Conservation (phyloP, 2,797 vertebrate species). For the Alauda arvensis region DNA sequence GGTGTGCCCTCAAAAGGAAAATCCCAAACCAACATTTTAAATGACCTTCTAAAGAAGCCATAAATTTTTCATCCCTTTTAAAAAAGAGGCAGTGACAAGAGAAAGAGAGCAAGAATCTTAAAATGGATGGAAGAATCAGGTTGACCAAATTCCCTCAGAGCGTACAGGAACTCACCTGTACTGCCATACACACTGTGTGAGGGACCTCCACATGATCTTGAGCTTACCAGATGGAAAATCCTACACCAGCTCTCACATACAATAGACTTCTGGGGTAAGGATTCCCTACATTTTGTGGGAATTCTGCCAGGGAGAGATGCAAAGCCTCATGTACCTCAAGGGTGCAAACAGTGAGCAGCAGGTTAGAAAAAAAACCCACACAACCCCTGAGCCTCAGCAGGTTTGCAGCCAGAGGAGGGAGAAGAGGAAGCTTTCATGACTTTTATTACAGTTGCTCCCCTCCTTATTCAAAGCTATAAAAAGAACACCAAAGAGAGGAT, state of each 20-base stretch:
- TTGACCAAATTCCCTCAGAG: not conserved
- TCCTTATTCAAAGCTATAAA: not conserved
- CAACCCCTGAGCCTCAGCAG: not conserved
- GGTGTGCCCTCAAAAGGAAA: not conserved
- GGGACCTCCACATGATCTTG: fast-evolving
- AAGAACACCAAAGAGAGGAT: not conserved
- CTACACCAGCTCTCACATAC: not conserved
- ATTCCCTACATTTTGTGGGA: not conserved
- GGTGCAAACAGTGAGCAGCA: not conserved
- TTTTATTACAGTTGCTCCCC: not conserved
- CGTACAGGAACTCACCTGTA: not conserved
- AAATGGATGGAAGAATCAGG: not conserved
- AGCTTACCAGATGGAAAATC: not conserved
- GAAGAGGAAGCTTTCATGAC: not conserved
- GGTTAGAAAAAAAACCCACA: not conserved
- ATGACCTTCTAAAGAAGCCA: not conserved
- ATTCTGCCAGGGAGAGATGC: not conserved
- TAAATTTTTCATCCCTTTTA: not conserved
- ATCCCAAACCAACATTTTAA: not conserved
- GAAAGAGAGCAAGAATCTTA: not conserved
- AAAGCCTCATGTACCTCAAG: not conserved
- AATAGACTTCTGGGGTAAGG: not conserved
- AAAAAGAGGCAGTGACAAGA: not conserved
- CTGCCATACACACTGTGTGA: not conserved
- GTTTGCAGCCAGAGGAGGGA: not conserved